A percentile compares a stretch with the other conserved stretches of the same genome.
These are phyloP conservation scores for Colletes latitarsis DNA, from an alignment of 1,140 invertebrate species.

Conservation along the genomic window DNA sequence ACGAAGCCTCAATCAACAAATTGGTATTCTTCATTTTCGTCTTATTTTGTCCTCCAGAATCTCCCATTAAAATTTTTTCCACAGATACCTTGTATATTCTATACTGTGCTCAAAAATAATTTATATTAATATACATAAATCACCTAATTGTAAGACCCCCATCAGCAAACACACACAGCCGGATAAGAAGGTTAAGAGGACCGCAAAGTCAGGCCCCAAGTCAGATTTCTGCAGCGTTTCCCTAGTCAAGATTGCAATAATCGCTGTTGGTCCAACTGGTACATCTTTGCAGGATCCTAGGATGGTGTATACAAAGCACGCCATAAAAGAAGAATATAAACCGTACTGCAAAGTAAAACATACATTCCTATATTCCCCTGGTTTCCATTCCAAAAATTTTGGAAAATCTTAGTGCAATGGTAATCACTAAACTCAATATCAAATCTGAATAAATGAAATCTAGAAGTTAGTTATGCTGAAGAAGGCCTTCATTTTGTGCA, in stretches of 20 bases:
- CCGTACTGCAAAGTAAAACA: slow-evolving; percentile 84
- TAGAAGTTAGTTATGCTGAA: no score
- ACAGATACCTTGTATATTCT: no score
- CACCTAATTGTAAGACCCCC: slow-evolving; percentile 93
- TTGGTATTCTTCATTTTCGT: no score
- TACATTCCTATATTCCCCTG: neutral
- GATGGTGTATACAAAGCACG: slow-evolving; percentile 89
- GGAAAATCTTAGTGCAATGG: neutral
- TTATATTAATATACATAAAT: no score
- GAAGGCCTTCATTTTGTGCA: no score
- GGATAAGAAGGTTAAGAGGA: slow-evolving; percentile 90
- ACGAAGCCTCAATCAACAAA: no score
- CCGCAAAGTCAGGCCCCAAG: slow-evolving; percentile 87
- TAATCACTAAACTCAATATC: neutral
- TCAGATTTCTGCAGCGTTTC: slow-evolving; percentile 83
- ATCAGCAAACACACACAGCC: slow-evolving; percentile 90
- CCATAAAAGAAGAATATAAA: slow-evolving; percentile 94
- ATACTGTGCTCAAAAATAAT: no score
- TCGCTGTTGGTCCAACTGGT: slow-evolving; percentile 87
- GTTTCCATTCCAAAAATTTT: neutral
- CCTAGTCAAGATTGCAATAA: slow-evolving; percentile 85
- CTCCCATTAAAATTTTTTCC: no score
- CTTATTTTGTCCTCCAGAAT: no score
- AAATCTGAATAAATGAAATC: neutral
- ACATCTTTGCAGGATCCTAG: slow-evolving; percentile 90